Evolutionary conservation across 2,797 vertebrate genomes (phyloP).

Genomic region (Leucoraja ocellata): DNA sequence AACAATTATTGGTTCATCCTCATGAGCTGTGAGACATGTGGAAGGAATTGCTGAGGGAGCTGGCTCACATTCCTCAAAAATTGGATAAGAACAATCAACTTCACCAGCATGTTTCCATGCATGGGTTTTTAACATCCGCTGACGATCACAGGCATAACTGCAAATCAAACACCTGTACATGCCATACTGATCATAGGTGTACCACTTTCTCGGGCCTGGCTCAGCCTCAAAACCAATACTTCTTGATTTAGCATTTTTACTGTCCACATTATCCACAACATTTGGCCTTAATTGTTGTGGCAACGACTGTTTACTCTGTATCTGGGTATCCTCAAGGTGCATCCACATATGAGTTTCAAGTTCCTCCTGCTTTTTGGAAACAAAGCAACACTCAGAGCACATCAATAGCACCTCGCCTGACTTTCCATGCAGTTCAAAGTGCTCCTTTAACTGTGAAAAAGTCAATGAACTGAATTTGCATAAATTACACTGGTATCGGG

Average conservation of each 20-base stretch:
- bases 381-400: conserved; percentile 73
- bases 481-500: conserved; percentile 87
- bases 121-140: conserved; percentile 91
- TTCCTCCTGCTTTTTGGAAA: conserved; percentile 76
- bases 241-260: conserved; percentile 41
- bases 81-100: conserved; percentile 89
- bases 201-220: conserved; percentile 80
- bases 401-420: conserved; percentile 67
- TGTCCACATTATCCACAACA: conserved; percentile 41
- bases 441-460: conserved; percentile 71
- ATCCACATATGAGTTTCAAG: conserved; percentile 78
- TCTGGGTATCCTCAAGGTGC: conserved; percentile 58
- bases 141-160: conserved; percentile 90
- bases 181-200: conserved; percentile 81
- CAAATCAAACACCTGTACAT: conserved; percentile 92
- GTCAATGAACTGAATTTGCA: conserved; percentile 80
- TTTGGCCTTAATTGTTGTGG: conserved; percentile 45
- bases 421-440: conserved; percentile 79
- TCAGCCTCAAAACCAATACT: conserved; percentile 40
- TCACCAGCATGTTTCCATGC: conserved; percentile 95
- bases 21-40: conserved; percentile 47
- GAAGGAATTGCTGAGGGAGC: conserved; percentile 51
- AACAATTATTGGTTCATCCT: conserved; percentile 56
- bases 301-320: conserved; percentile 43
- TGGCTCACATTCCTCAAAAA: conserved; percentile 78